These are phyloP conservation scores for Trichopoda pennipes DNA, from an alignment of 2,888 invertebrate genomes.

Conservation along the genomic window DNA sequence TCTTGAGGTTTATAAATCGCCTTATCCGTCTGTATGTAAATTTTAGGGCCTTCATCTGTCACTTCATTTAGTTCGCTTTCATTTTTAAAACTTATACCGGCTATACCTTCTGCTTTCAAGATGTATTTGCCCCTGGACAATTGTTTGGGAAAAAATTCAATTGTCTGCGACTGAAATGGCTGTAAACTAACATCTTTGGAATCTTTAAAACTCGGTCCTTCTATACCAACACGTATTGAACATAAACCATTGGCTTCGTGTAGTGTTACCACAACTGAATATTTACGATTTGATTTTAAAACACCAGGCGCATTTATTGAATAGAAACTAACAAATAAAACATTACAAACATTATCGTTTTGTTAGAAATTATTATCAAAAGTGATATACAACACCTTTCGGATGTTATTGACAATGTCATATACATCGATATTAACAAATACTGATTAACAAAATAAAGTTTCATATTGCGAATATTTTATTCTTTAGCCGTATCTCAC, in stretches of 20 bases:
- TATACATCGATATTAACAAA: not conserved
- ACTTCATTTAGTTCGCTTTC: constrained; percentile 88
- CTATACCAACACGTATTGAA: constrained; percentile 21
- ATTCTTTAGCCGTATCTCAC: not conserved
- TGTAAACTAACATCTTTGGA: constrained; percentile 10
- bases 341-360: not conserved
- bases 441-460: not conserved
- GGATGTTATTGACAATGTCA: not conserved
- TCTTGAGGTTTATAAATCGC: constrained; percentile 94
- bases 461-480: constrained; percentile 24
- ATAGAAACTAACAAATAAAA: constrained; percentile 36
- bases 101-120: constrained; percentile 82
- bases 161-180: constrained; percentile 10
- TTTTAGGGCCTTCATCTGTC: constrained; percentile 84
- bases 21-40: constrained; percentile 95
- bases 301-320: constrained; percentile 46
- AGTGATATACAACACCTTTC: constrained; percentile 16
- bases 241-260: constrained; percentile 18
- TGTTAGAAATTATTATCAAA: not conserved
- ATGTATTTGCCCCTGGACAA: not conserved
- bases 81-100: constrained; percentile 88
- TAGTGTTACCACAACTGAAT: constrained; percentile 68
- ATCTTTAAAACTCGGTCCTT: constrained; percentile 17
- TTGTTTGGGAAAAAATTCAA: constrained; percentile 30
- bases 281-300: constrained; percentile 51